Evolutionary conservation across 2,113 vertebrate genomes (phyloP).

Genomic region (Pardalotus punctatus): DNA sequence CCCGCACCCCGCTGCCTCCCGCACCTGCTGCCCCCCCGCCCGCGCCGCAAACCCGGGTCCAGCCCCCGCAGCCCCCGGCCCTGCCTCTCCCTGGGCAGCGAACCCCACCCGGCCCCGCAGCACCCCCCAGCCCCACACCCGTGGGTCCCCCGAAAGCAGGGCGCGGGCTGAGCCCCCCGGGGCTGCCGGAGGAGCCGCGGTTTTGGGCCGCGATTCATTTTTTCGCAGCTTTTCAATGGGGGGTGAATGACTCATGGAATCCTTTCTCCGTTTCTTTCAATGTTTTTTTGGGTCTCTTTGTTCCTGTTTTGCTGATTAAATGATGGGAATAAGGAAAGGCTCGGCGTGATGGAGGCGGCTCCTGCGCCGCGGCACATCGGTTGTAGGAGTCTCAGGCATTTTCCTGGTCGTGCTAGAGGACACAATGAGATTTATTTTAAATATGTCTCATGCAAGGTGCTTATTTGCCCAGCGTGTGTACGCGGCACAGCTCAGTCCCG

Average conservation of each 20-base stretch:
- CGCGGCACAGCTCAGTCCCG: background rate
- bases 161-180: background rate
- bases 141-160: background rate
- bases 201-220: background rate
- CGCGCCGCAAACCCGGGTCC: background rate
- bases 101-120: background rate
- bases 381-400: background rate
- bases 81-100: background rate
- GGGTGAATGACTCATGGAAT: constrained; percentile 56
- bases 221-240: background rate
- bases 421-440: constrained; percentile 25
- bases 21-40: background rate
- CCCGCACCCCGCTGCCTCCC: background rate
- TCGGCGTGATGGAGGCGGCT: constrained; percentile 28
- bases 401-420: background rate
- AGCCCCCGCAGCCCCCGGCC: background rate
- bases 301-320: constrained; percentile 52
- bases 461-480: constrained; percentile 17
- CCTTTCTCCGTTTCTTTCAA: constrained; percentile 2
- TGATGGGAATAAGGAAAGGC: background rate
- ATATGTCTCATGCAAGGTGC: constrained; percentile 25
- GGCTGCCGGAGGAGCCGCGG: background rate
- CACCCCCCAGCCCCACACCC: background rate
- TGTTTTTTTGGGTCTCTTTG: constrained; percentile 49
- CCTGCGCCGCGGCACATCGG: background rate